phyloP scores from a whole-genome alignment of 2,797 vertebrate genomes.

The Knipowitschia caucasica region DNA sequence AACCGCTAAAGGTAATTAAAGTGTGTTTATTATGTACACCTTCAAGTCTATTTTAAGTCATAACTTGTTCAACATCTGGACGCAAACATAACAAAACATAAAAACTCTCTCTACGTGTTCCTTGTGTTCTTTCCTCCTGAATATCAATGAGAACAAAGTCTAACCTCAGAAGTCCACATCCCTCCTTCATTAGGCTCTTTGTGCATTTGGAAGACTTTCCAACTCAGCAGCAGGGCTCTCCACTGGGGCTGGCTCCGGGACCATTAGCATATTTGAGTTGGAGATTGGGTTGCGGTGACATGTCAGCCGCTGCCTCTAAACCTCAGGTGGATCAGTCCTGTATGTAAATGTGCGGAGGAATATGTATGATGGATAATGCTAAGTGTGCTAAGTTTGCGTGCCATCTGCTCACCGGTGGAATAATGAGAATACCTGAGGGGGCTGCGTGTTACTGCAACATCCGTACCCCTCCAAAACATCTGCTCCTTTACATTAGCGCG shows the following conservation, averaged over 20 bases:
- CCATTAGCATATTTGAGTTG: constrained; percentile 70
- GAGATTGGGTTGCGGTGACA: constrained; percentile 64
- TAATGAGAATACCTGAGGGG: constrained; percentile 80
- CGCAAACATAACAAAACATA: no score
- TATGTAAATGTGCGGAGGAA: constrained; percentile 69
- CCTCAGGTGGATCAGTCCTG: constrained; percentile 61
- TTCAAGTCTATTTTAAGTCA: no score
- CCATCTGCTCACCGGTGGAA: constrained; percentile 72
- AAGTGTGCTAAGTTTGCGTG: constrained; percentile 60
- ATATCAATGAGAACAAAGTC: constrained; percentile 5
- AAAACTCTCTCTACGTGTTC: no score
- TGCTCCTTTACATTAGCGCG: constrained; percentile 62
- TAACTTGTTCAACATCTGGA: no score
- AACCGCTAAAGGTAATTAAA: no score
- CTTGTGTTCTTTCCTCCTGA: not conserved
- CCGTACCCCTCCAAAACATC: constrained; percentile 74
- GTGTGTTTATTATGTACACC: no score
- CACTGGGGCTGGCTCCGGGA: constrained; percentile 43
- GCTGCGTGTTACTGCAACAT: constrained; percentile 69
- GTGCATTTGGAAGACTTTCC: constrained; percentile 19
- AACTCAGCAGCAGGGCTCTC: constrained; percentile 37
- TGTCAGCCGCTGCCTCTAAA: constrained; percentile 49
- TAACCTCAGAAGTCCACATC: constrained; percentile 27
- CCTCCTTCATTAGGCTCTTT: constrained; percentile 34
- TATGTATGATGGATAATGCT: constrained; percentile 71